Percentiles rank a stretch among this genome's conserved stretches.
These are phyloP conservation scores for Hafferia zeledoni DNA, from an alignment of 2,797 vertebrate genomes.

Conservation along the genomic window DNA sequence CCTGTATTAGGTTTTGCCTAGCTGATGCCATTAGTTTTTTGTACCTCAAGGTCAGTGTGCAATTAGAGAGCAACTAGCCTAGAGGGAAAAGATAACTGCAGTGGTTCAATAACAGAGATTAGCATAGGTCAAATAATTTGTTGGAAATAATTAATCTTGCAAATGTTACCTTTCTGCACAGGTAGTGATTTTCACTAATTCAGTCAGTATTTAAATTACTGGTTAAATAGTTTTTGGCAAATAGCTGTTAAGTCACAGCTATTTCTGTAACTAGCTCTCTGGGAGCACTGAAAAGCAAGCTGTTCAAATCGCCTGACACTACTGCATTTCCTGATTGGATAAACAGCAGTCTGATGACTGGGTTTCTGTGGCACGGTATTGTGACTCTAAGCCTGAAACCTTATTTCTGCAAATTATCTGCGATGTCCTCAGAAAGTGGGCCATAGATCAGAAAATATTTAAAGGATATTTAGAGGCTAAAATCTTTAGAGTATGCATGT, in stretches of 20 bases:
- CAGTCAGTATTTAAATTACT: background rate
- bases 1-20: background rate
- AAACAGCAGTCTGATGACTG: background rate
- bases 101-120: background rate
- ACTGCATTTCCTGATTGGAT: background rate
- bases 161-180: background rate
- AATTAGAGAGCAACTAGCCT: background rate
- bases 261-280: background rate
- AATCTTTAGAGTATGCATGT: background rate
- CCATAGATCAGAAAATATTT: background rate
- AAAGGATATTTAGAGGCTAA: background rate
- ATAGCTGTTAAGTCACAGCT: slow-evolving; percentile 14
- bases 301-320: background rate
- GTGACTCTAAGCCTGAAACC: background rate
- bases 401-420: background rate
- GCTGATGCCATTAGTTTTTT: background rate
- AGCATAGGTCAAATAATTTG: background rate
- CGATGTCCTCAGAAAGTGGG: background rate
- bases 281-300: background rate
- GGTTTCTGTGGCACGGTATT: background rate
- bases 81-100: background rate
- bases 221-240: background rate
- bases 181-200: slow-evolving; percentile 19
- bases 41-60: slow-evolving; percentile 9
- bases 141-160: slow-evolving; percentile 28